A percentile compares a stretch with the other conserved stretches of the same genome.
phyloP scores from a whole-genome alignment of 2,113 vertebrate species.

The Cyphomyrus discorhynchus region DNA sequence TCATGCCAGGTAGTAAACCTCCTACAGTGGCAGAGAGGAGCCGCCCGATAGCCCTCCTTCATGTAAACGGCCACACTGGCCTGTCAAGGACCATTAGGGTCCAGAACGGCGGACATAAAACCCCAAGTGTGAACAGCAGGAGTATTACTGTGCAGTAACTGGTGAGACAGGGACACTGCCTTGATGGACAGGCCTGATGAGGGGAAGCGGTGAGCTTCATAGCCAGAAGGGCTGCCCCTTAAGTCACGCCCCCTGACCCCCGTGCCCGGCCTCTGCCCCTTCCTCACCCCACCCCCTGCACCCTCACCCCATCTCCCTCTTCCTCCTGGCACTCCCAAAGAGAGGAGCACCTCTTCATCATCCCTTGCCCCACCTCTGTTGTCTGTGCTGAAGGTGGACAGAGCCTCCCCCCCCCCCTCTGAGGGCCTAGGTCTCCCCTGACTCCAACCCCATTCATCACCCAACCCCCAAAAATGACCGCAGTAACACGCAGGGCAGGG shows the following conservation, averaged over 20 bases:
- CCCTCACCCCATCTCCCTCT: neutral
- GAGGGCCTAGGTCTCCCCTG: neutral
- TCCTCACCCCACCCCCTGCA: slow-evolving; percentile 36
- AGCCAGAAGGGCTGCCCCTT: neutral
- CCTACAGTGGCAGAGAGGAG: neutral
- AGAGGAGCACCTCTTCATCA: neutral
- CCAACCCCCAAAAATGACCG: neutral
- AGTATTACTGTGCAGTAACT: neutral
- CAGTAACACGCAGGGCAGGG: neutral
- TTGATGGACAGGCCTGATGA: slow-evolving; percentile 32
- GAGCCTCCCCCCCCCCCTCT: neutral
- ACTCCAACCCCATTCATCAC: slow-evolving; percentile 19
- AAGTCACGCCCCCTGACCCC: slow-evolving; percentile 36
- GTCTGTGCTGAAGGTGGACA: neutral
- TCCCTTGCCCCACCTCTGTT: neutral
- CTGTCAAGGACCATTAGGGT: neutral
- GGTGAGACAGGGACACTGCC: neutral
- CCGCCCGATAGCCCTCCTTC: neutral
- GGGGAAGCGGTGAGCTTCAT: slow-evolving; percentile 45
- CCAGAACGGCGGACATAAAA: neutral
- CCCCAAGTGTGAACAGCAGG: neutral
- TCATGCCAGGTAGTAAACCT: neutral
- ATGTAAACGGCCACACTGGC: neutral
- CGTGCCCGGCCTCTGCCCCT: slow-evolving; percentile 59
- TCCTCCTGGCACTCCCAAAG: slow-evolving; percentile 49